Base-by-base conservation (phyloP, 2,888 invertebrate species). In the Ochropleura plecta region DNA sequence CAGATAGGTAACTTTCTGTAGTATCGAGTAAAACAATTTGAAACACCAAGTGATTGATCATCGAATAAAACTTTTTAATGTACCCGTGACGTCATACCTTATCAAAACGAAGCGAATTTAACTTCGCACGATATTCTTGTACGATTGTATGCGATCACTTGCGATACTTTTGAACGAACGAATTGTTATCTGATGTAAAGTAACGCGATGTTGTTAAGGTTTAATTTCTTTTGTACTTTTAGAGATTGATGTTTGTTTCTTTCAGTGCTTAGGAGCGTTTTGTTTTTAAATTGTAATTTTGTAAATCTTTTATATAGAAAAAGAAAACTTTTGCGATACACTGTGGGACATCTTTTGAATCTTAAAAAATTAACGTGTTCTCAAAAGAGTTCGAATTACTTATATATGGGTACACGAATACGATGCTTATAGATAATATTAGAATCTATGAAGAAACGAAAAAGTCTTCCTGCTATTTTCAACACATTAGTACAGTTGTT, bases 41-140 rank as follows among this genome's bases (percentile, higher is more conserved):
- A 85, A 86, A 82, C 82, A 84, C 77, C 84, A 82, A 51, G 89
- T 92, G 93, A 93, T 94, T 93, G 93, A 94, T 93, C 92, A 89
- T 90, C 85, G 88, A 88, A 89, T 88, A 88, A 90, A 90, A 92
- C 88, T 92, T 92, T 75, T 80, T 70, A 88, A 86, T 88, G 82
- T 81, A 78, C 86, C 84, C 83, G 85, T 86, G 86, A 84, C 87
- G 88, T 86, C 83, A 78, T 71, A 69, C 78, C 82, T 86, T 84
- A 88, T 85, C 87, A 86, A 84, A 83, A 72, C 79, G 78, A 77
- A 84, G 65, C 63, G 73, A 88, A 86, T 88, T 85, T 85, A 88
- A 88, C 88, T 87, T 88, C 44, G 74, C 9, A 78, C 71, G 66
- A 66, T 62, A 78, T 83, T 75, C 53, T 63, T 55, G 48, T 59